Base-by-base conservation (phyloP, 2,797 vertebrate genomes). In the Onychomys torridus region DNA sequence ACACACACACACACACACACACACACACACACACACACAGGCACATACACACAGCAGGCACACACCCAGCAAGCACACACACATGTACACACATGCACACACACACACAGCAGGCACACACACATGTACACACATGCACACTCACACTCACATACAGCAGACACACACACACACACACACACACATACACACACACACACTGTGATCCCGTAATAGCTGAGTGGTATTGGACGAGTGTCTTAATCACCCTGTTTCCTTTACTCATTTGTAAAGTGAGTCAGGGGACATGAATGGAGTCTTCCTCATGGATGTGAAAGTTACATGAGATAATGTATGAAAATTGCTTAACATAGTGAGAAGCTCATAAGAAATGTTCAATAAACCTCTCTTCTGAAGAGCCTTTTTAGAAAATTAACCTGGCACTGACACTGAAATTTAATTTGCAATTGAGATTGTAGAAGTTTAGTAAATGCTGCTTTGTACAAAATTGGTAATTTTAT, bases 401-500 rank as follows among this genome's bases (percentile, higher is more conserved):
- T 76, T 97, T 96, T 96, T 73, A 79, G 86, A 95, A 96, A 92
- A 96, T 87, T 96, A 94, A 90, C 40, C 59, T 96, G 96, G 63
- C 40, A 81, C 14, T 91, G 90, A 95, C 86, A 91, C 25, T 81
- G 40, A 93, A 85, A 91, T 97, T 93, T 95, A 92, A 96, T 97
- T 97, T 96, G 67, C 29, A 76, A 16, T 89, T 86, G 73, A 96
- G 65, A 93, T 85, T 82, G 2, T 65, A 37, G 65, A 97, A 63
- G 17, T 92, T 96, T 93, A 93, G 78, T 40, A 93, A 97, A 94
- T 92, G 76, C 73, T 88, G 16, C 85, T 86, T 92, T 93, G 65
- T 91, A 93, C 78, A 93, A 83, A 96, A 76, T 61, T 76, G 13
- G 40, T 14, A 90, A n/a, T 85, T 97, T 96, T 95, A 83, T 91